Percentiles rank a stretch among this genome's conserved stretches.
phyloP scores from a whole-genome alignment of 2,113 vertebrate species.

The Isurus oxyrinchus region DNA sequence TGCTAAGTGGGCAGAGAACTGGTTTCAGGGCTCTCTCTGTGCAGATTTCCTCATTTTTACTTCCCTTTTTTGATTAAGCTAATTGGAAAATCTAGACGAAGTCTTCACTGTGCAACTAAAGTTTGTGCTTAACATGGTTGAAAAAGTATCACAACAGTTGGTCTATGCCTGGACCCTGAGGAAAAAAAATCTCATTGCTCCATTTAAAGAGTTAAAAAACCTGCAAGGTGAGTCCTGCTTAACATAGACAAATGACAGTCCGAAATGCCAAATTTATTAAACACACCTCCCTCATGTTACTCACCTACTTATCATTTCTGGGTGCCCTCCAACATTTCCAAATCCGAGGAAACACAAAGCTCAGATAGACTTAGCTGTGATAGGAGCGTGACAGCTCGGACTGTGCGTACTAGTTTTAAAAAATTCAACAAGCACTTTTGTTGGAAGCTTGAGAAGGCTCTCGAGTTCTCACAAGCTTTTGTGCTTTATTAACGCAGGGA shows the following conservation, averaged over 20 bases:
- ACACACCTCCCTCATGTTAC: not conserved
- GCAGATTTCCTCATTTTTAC: not conserved
- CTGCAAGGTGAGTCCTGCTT: not conserved
- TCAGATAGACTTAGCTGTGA: not conserved
- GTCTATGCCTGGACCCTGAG: no score
- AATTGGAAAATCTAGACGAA: not conserved
- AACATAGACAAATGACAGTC: not conserved
- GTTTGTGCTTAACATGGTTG: not conserved
- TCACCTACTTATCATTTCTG: not conserved
- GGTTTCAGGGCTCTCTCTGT: no score
- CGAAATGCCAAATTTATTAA: not conserved
- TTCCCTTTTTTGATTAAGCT: not conserved
- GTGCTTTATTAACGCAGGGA: not conserved
- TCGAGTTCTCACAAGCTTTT: no score
- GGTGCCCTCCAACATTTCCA: not conserved
- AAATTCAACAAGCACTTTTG: not conserved
- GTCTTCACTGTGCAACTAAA: not conserved
- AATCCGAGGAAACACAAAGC: not conserved
- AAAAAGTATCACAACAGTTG: not conserved
- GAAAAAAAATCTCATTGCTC: not conserved
- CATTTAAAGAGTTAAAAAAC: not conserved
- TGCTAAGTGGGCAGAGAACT: no score
- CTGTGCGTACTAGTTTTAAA: accelerated
- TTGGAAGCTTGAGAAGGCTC: no score
- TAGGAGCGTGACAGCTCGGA: not conserved